These are phyloP conservation scores for Erpornis zantholeuca DNA, from an alignment of 2,113 vertebrate genomes.

Conservation along the genomic window DNA sequence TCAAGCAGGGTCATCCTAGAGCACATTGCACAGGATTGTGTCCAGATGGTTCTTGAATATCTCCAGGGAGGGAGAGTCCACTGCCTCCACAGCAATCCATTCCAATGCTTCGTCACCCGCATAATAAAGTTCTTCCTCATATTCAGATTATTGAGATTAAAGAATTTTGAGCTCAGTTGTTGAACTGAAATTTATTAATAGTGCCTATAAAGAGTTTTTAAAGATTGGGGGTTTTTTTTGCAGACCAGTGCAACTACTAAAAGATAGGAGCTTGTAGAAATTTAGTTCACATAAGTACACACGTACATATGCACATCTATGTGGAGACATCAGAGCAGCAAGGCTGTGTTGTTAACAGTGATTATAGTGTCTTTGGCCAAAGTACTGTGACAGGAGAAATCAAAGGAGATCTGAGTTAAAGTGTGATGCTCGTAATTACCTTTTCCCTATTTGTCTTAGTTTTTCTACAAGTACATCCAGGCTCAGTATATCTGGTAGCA, in stretches of 20 bases:
- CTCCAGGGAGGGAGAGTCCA: not conserved
- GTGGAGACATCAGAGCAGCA: not conserved
- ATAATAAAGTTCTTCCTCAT: not conserved
- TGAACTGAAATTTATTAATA: not conserved
- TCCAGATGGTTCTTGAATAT: not conserved
- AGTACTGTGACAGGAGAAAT: not conserved
- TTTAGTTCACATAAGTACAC: not conserved
- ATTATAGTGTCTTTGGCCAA: not conserved
- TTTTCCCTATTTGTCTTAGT: not conserved
- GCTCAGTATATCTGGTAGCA: not conserved
- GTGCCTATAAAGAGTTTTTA: not conserved
- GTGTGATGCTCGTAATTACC: not conserved
- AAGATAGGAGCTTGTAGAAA: not conserved
- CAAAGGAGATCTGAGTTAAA: not conserved
- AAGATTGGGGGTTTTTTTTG: fast-evolving
- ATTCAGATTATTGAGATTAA: not conserved
- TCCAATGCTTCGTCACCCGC: not conserved
- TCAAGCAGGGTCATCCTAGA: not conserved
- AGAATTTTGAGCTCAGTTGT: not conserved
- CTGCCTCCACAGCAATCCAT: not conserved
- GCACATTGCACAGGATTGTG: not conserved
- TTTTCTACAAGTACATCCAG: not conserved
- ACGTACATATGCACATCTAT: no score
- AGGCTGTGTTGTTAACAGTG: not conserved
- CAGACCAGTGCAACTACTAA: not conserved